phyloP scores from a whole-genome alignment of 2,797 vertebrate species.

The Pseudochaenichthys georgianus region DNA sequence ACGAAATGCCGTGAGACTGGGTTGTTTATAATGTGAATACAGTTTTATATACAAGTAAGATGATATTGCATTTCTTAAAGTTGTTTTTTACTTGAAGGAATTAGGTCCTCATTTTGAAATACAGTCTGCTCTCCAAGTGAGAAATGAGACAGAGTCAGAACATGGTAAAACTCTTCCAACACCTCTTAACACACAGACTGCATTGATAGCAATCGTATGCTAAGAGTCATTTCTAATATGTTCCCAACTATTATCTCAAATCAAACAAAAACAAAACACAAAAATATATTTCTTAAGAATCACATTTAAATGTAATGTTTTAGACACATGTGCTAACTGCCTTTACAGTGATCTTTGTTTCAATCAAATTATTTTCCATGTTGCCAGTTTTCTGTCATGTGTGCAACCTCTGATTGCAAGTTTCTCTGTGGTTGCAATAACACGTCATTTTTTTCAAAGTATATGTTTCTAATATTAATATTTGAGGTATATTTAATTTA shows the following conservation, averaged over 20 bases:
- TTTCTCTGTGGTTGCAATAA: too few relatives aligned
- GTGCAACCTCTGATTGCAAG: too few relatives aligned
- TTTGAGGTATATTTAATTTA: not conserved
- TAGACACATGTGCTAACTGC: not conserved
- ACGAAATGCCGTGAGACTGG: too few relatives aligned
- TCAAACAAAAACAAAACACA: too few relatives aligned
- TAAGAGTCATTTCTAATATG: too few relatives aligned
- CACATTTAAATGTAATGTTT: too few relatives aligned
- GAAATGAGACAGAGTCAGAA: not conserved
- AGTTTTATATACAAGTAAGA: conserved; percentile 70
- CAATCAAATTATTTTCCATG: too few relatives aligned
- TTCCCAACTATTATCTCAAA: too few relatives aligned
- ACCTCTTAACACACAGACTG: too few relatives aligned
- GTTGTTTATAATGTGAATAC: conserved; percentile 71
- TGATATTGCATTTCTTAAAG: not conserved
- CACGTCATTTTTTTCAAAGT: not conserved
- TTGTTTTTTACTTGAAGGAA: not conserved
- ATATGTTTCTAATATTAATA: not conserved
- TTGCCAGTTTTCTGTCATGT: not conserved
- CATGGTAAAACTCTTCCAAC: not conserved
- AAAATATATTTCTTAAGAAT: too few relatives aligned
- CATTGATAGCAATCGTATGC: too few relatives aligned
- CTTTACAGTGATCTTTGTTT: not conserved
- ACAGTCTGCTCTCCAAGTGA: not conserved
- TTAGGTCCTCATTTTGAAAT: not conserved